Conservation (phyloP, 2,888 invertebrate species). For the Harpalus rubripes region DNA sequence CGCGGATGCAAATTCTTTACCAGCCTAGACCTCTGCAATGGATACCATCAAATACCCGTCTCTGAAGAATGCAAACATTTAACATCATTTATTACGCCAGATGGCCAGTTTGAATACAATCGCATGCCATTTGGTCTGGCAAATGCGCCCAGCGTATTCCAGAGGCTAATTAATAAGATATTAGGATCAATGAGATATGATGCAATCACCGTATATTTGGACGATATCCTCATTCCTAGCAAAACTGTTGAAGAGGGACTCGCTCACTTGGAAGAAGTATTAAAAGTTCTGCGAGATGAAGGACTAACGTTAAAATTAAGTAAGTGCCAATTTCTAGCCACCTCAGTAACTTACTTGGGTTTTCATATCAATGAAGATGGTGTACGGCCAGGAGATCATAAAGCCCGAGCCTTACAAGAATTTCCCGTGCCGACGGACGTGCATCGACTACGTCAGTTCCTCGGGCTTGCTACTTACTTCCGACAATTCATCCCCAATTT, state of each 20-base stretch:
- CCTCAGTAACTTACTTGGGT: slow-evolving; percentile 63
- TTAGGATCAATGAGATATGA: slow-evolving; percentile 15
- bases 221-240: slow-evolving; percentile 62
- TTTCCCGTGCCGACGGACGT: slow-evolving; percentile 4
- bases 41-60: slow-evolving; percentile 73
- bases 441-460: slow-evolving; percentile 70
- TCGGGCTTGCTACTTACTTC: slow-evolving; percentile 20
- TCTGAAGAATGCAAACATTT: slow-evolving; percentile 69
- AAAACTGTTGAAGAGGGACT: slow-evolving; percentile 18
- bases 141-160: slow-evolving; percentile 73
- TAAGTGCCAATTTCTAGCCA: slow-evolving; percentile 40
- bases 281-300: not conserved
- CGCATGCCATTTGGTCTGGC: slow-evolving; percentile 69
- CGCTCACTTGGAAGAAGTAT: not conserved
- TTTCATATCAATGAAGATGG: slow-evolving; percentile 64
- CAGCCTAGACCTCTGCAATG: slow-evolving; percentile 71
- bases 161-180: slow-evolving; percentile 70
- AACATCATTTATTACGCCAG: slow-evolving; percentile 72
- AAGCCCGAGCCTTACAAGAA: slow-evolving; percentile 68
- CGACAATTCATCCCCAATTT: slow-evolving; percentile 31
- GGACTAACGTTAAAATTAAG: slow-evolving; percentile 5
- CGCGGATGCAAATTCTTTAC: slow-evolving; percentile 70
- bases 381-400: slow-evolving; percentile 69
- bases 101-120: slow-evolving; percentile 68
- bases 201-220: slow-evolving; percentile 62